phyloP scores from a whole-genome alignment of 1,140 invertebrate species.

The Pygmarrhopalites habei region DNA sequence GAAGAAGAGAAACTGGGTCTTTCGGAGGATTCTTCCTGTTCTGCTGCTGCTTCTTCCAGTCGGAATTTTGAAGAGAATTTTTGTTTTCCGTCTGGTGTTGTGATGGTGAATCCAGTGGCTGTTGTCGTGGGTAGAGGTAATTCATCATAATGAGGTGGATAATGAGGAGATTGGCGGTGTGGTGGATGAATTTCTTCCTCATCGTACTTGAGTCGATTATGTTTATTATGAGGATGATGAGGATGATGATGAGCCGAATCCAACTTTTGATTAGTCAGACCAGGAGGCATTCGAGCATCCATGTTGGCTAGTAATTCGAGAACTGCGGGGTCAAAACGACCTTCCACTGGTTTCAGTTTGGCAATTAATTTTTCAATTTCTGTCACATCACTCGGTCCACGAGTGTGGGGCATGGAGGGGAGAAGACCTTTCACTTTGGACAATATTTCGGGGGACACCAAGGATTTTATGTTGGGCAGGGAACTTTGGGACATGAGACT shows the following conservation, averaged over 20 bases:
- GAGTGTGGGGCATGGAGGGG: not conserved
- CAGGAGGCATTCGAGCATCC: not conserved
- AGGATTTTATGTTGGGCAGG: slow-evolving; percentile 19
- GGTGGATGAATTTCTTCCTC: no score
- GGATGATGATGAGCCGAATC: no score
- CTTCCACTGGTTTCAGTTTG: slow-evolving; percentile 31
- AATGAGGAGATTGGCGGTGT: not conserved
- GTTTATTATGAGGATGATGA: not conserved
- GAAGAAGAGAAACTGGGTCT: no score
- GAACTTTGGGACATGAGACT: slow-evolving; percentile 2
- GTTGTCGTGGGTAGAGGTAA: not conserved
- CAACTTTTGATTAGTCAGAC: not conserved
- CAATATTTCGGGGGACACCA: slow-evolving; percentile 20
- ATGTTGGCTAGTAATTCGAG: slow-evolving; percentile 20
- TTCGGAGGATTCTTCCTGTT: not conserved
- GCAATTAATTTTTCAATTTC: slow-evolving; percentile 21
- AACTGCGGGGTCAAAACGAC: slow-evolving; percentile 31
- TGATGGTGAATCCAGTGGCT: not conserved
- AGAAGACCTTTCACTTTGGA: not conserved
- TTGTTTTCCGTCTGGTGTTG: slow-evolving; percentile 4
- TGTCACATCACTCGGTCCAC: slow-evolving; percentile 1
- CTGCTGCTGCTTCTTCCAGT: not conserved
- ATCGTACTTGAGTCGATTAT: no score
- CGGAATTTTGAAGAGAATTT: slow-evolving; percentile 33
- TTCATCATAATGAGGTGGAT: not conserved